Evolutionary conservation across 2,113 vertebrate genomes (phyloP).

Genomic region (Takifugu bimaculatus): DNA sequence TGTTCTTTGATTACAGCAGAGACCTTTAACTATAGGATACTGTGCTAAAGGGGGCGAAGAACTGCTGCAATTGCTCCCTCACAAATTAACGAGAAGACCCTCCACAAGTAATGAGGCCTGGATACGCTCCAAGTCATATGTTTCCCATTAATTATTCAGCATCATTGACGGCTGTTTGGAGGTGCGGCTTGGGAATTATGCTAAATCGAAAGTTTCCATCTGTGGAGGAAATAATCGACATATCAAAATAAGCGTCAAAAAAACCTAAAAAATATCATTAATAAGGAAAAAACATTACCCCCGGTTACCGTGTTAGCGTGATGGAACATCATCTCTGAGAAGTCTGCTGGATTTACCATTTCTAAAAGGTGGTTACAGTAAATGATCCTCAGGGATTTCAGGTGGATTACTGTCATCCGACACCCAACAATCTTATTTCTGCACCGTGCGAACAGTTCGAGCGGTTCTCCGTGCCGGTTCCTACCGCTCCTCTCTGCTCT

Average conservation of each 20-base stretch:
- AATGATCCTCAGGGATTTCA: slow-evolving; percentile 27
- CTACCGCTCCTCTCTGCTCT: slow-evolving; percentile 16
- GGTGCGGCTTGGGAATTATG: slow-evolving; percentile 1
- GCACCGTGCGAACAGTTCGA: slow-evolving; percentile 22
- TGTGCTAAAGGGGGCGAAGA: slow-evolving; percentile 25
- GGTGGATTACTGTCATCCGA: slow-evolving; percentile 27
- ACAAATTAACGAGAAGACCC: slow-evolving; percentile 27
- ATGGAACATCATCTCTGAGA: not conserved
- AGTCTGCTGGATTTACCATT: not conserved
- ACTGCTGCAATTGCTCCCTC: slow-evolving; percentile 37
- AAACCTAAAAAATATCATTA: not conserved
- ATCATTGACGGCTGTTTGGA: slow-evolving; percentile 23
- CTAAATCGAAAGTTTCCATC: slow-evolving; percentile 2
- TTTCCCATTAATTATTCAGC: slow-evolving; percentile 50
- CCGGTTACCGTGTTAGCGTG: too few relatives aligned
- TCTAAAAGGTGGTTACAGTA: slow-evolving; percentile 21
- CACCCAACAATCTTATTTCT: slow-evolving; percentile 29
- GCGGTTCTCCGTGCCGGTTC: slow-evolving; percentile 23
- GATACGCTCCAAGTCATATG: slow-evolving; percentile 31
- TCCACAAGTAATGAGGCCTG: slow-evolving; percentile 38
- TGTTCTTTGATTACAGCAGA: slow-evolving; percentile 51
- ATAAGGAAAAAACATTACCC: not conserved
- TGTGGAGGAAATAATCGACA: not conserved
- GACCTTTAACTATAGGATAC: slow-evolving; percentile 26
- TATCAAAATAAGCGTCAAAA: not conserved